These are phyloP conservation scores for Tipula unca DNA, from an alignment of 2,888 invertebrate genomes.

Conservation along the genomic window DNA sequence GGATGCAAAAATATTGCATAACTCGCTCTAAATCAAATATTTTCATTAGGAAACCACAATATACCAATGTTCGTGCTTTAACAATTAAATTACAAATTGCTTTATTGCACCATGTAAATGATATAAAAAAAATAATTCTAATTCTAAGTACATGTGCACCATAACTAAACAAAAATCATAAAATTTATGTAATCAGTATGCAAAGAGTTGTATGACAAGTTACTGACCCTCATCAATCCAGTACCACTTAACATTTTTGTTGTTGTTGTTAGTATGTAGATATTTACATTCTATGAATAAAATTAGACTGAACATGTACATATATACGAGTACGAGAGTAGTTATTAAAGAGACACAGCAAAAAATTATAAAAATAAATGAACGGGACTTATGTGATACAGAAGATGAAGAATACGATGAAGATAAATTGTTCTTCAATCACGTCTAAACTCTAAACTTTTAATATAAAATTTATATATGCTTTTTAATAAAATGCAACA, in stretches of 20 bases:
- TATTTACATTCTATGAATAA: not conserved
- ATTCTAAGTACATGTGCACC: not conserved
- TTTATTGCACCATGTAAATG: not conserved
- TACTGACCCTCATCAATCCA: not conserved
- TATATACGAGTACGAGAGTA: not conserved
- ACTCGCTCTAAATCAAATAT: not conserved
- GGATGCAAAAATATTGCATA: not conserved
- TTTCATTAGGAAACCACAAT: not conserved
- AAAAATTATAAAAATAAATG: not conserved
- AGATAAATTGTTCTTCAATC: not conserved
- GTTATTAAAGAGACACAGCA: not conserved
- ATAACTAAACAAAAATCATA: not conserved
- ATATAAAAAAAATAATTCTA: not conserved
- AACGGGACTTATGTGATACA: not conserved
- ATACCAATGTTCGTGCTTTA: not conserved
- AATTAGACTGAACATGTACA: not conserved
- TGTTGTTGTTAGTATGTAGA: not conserved
- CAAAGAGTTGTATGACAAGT: not conserved
- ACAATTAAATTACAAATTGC: not conserved
- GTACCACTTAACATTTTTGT: not conserved
- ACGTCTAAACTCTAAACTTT: not conserved
- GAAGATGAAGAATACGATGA: too few species aligned
- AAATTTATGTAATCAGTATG: not conserved
- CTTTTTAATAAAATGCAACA: not conserved
- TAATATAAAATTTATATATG: not conserved